These are phyloP conservation scores for Platorchestia sp. DNA, from an alignment of 1,140 invertebrate species.

Conservation along the genomic window DNA sequence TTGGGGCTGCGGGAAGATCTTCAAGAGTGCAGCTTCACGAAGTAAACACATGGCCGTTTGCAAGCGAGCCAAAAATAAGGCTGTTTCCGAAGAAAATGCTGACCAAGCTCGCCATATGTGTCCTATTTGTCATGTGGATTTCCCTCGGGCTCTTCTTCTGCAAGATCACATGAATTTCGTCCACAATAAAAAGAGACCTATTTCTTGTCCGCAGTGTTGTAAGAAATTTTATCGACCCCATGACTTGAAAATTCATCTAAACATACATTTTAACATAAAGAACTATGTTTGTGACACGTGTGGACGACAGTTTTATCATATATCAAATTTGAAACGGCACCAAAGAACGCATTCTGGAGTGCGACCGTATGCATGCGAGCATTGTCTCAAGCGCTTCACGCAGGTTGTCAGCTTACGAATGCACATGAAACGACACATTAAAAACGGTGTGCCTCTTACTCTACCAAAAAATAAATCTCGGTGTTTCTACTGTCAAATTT, in stretches of 20 bases:
- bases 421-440: conserved; percentile 70
- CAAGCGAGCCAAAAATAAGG: conserved; percentile 9
- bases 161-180: conserved; percentile 63
- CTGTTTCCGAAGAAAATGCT: not conserved
- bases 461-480: conserved; percentile 34
- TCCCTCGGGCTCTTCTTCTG: conserved; percentile 60
- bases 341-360: conserved; percentile 72
- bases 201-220: conserved; percentile 65
- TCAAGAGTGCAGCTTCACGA: conserved; percentile 53
- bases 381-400: conserved; percentile 73
- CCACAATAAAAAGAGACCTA: conserved; percentile 62
- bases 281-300: conserved; percentile 72
- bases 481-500: conserved; percentile 71
- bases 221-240: conserved; percentile 68
- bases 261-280: conserved; percentile 73
- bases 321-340: conserved; percentile 73
- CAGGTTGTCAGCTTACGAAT: conserved; percentile 64
- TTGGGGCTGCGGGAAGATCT: conserved; percentile 57
- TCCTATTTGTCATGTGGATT: conserved; percentile 59
- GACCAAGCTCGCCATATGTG: conserved; percentile 57
- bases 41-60: conserved; percentile 55
- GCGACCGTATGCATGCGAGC: conserved; percentile 73
- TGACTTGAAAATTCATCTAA: conserved; percentile 73
- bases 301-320: conserved; percentile 73
- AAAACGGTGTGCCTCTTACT: not conserved